Percentiles rank a stretch among this genome's conserved stretches.
These are phyloP conservation scores for Tetragnatha versicolor DNA, from an alignment of 1,140 invertebrate genomes.

Conservation along the genomic window DNA sequence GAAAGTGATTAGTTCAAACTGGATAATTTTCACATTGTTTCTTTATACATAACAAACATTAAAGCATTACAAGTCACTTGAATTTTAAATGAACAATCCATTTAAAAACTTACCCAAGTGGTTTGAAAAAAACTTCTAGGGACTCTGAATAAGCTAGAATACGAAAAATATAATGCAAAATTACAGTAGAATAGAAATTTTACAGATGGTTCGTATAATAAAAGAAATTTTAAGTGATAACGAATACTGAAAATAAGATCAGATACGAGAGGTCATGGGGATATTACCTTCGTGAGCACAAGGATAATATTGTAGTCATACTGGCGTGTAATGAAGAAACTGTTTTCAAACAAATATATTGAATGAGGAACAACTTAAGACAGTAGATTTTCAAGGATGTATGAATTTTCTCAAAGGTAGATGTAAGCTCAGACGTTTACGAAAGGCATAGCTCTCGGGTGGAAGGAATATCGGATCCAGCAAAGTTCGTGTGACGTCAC, in stretches of 20 bases:
- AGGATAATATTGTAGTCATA: constrained; percentile 37
- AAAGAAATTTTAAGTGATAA: background rate
- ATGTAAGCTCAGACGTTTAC: background rate
- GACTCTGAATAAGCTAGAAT: constrained; percentile 7
- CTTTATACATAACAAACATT: too few relatives aligned
- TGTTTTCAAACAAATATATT: background rate
- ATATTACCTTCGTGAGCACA: constrained; percentile 17
- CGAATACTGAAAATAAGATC: background rate
- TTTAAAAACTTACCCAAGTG: constrained; percentile 14
- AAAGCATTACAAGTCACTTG: too few relatives aligned
- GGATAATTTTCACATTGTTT: too few relatives aligned
- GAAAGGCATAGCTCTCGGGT: background rate
- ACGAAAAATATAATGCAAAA: background rate
- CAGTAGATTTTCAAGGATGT: background rate
- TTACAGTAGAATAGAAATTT: too few relatives aligned
- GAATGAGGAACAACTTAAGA: background rate
- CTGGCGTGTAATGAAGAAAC: background rate
- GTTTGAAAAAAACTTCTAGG: background rate
- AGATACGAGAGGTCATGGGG: background rate
- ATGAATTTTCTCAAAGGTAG: too few relatives aligned
- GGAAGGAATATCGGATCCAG: too few relatives aligned
- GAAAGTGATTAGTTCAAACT: too few relatives aligned
- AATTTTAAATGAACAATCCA: background rate
- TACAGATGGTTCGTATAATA: background rate
- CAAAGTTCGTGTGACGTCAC: too few relatives aligned